phyloP scores from a whole-genome alignment of 2,797 vertebrate species.

The Silurus aristotelis region DNA sequence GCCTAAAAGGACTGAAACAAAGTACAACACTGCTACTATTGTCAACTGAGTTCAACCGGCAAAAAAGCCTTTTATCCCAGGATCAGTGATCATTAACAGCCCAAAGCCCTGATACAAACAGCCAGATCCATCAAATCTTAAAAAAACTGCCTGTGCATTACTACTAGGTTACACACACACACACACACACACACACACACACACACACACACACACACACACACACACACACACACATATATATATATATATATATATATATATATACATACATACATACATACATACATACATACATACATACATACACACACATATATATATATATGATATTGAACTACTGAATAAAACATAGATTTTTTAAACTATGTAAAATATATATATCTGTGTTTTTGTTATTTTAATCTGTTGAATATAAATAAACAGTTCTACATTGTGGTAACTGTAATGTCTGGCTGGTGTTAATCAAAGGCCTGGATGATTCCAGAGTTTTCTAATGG shows the following conservation, averaged over 20 bases:
- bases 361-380: no score
- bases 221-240: no score
- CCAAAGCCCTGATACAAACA: slow-evolving; percentile 5
- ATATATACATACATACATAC: no score
- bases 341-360: not conserved
- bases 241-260: no score
- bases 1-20: slow-evolving; percentile 17
- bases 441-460: not conserved
- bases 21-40: not conserved
- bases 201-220: no score
- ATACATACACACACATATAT: no score
- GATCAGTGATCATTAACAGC: slow-evolving; percentile 25
- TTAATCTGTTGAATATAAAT: not conserved
- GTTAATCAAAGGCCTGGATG: not conserved
- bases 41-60: not conserved
- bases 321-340: not conserved
- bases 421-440: not conserved
- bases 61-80: slow-evolving; percentile 1
- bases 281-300: no score
- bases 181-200: no score
- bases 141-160: not conserved
- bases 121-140: not conserved
- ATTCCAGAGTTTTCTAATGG: slow-evolving; percentile 45
- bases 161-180: not conserved
- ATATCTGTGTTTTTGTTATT: not conserved